Evolutionary conservation across 2,113 vertebrate species (phyloP).

Genomic region (Sceloporus tristichus): DNA sequence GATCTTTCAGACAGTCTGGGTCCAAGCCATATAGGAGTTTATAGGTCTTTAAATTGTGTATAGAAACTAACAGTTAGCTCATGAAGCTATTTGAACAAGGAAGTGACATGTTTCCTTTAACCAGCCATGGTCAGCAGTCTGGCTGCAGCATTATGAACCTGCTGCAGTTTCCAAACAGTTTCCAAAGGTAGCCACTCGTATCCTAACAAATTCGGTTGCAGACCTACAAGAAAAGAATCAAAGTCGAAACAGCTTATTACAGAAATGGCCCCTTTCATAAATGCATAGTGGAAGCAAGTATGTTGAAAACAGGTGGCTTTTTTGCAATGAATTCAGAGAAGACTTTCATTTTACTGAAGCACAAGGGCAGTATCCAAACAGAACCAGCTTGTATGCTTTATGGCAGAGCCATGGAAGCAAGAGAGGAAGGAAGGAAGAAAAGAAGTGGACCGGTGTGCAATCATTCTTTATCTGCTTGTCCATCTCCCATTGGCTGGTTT

Average conservation of each 20-base stretch:
- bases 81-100: no score
- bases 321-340: slow-evolving; percentile 69
- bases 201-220: no score
- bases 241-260: neutral
- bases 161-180: no score
- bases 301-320: slow-evolving; percentile 64
- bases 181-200: no score
- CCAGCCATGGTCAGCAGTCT: no score
- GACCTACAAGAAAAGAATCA: no score
- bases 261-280: neutral
- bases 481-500: slow-evolving; percentile 73
- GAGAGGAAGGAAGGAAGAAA: slow-evolving; percentile 54
- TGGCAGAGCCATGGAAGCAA: slow-evolving; percentile 10
- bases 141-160: no score
- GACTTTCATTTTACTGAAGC: slow-evolving; percentile 67
- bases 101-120: no score
- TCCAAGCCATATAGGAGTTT: no score
- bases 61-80: no score
- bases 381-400: slow-evolving; percentile 66
- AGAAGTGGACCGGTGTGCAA: slow-evolving; percentile 69
- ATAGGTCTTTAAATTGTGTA: no score
- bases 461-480: slow-evolving; percentile 75
- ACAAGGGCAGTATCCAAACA: slow-evolving; percentile 58
- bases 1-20: no score
- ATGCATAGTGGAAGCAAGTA: neutral